A percentile compares a stretch with the other conserved stretches of the same genome.
Evolutionary conservation across 2,797 vertebrate species (phyloP).

Genomic region (Bradypodion pumilum): DNA sequence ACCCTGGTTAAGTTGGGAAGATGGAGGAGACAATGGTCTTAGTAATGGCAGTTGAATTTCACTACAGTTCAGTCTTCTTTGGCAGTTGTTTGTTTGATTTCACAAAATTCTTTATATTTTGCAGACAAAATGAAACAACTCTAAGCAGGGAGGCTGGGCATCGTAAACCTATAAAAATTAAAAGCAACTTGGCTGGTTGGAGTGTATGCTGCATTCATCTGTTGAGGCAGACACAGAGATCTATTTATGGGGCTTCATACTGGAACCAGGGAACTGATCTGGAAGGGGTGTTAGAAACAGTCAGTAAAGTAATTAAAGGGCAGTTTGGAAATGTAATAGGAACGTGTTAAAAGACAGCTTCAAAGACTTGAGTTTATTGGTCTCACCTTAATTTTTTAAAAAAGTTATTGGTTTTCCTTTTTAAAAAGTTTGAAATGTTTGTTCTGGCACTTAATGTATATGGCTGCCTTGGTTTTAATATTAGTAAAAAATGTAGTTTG

Average conservation of each 20-base stretch:
- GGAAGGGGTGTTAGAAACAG: background rate
- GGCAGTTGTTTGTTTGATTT: constrained; percentile 52
- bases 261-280: background rate
- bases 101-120: constrained; percentile 11
- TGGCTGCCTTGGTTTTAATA: constrained; percentile 15
- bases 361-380: constrained; percentile 28
- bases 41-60: background rate
- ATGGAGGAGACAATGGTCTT: background rate
- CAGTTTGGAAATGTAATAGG: constrained; percentile 31
- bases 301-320: background rate
- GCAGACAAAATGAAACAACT: constrained; percentile 68
- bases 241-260: constrained; percentile 2
- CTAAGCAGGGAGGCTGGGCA: constrained; percentile 50
- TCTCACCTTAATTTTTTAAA: background rate
- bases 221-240: background rate
- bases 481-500: constrained; percentile 26
- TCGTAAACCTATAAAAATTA: constrained; percentile 45
- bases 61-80: constrained; percentile 6
- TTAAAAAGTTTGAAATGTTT: background rate
- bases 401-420: constrained; percentile 18
- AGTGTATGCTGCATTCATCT: accelerated
- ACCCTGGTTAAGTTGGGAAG: background rate
- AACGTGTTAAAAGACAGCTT: constrained; percentile 15
- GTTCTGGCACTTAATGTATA: background rate
- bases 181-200: constrained; percentile 42